These are phyloP conservation scores for Rhyacophila brunnea DNA, from an alignment of 1,140 invertebrate species.

Conservation along the genomic window DNA sequence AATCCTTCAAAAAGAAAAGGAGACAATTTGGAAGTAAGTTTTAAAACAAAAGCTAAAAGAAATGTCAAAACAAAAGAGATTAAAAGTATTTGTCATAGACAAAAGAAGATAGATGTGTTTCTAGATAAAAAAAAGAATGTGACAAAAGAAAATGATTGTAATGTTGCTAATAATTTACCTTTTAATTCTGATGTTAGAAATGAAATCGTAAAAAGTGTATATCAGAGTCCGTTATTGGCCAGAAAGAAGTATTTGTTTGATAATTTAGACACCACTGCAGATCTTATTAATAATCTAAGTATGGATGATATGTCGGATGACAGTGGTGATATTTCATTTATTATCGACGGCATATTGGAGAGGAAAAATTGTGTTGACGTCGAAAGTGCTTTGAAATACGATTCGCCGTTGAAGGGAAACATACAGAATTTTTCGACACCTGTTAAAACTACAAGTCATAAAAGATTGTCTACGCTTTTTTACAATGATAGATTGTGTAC, in stretches of 20 bases:
- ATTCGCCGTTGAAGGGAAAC: conserved; percentile 27
- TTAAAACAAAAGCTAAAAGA: conserved; percentile 25
- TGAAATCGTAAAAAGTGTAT: background rate
- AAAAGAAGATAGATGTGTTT: conserved; percentile 22
- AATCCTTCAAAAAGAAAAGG: conserved; percentile 21
- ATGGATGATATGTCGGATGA: conserved; percentile 1
- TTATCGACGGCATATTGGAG: conserved; percentile 25
- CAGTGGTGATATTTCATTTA: conserved; percentile 15
- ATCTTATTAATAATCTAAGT: conserved; percentile 12
- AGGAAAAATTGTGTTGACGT: conserved; percentile 8
- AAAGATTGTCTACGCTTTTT: conserved; percentile 7
- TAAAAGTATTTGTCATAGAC: background rate
- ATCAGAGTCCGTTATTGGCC: background rate
- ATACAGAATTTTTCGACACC: conserved; percentile 47
- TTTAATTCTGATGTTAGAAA: conserved; percentile 9
- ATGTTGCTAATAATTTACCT: background rate
- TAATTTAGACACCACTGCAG: conserved; percentile 2
- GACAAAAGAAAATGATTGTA: background rate
- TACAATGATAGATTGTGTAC: conserved; percentile 1
- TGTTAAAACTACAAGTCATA: conserved; percentile 29
- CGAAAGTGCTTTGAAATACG: background rate
- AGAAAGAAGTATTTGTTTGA: conserved; percentile 12
- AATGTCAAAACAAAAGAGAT: conserved; percentile 12
- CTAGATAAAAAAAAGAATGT: conserved; percentile 1
- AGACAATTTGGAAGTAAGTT: conserved; percentile 13